Evolutionary conservation across 1,140 invertebrate species (phyloP).

Genomic region (Protaetia brevitarsis): DNA sequence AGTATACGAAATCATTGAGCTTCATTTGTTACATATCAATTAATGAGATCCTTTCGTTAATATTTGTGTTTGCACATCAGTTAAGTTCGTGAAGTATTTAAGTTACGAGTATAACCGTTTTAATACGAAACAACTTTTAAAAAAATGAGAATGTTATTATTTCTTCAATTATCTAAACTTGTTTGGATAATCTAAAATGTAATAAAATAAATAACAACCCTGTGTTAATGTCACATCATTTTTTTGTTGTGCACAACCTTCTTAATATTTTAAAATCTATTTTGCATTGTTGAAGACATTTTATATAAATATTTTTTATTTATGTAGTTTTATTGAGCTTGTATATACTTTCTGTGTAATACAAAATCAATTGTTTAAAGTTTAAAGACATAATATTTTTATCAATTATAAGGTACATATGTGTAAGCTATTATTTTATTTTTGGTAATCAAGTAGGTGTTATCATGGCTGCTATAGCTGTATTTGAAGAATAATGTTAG

Average conservation of each 20-base stretch:
- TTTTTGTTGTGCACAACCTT: constrained; percentile 1
- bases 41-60: neutral
- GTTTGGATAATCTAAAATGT: neutral
- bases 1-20: neutral
- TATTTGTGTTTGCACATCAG: neutral
- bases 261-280: constrained; percentile 30
- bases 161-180: neutral
- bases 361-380: constrained; percentile 25
- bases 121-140: neutral
- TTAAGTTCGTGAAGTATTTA: no score
- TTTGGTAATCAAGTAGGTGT: neutral
- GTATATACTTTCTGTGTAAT: constrained; percentile 28
- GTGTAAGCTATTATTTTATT: neutral
- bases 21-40: neutral
- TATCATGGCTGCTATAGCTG: neutral
- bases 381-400: neutral
- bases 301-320: constrained; percentile 32
- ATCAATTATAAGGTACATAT: neutral
- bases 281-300: constrained; percentile 44
- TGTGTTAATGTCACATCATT: neutral
- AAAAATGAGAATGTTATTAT: neutral
- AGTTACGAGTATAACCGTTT: no score
- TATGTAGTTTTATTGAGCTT: constrained; percentile 34
- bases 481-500: no score
- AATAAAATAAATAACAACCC: constrained; percentile 1